phyloP scores from a whole-genome alignment of 2,797 vertebrate species.

The Bradypus variegatus region DNA sequence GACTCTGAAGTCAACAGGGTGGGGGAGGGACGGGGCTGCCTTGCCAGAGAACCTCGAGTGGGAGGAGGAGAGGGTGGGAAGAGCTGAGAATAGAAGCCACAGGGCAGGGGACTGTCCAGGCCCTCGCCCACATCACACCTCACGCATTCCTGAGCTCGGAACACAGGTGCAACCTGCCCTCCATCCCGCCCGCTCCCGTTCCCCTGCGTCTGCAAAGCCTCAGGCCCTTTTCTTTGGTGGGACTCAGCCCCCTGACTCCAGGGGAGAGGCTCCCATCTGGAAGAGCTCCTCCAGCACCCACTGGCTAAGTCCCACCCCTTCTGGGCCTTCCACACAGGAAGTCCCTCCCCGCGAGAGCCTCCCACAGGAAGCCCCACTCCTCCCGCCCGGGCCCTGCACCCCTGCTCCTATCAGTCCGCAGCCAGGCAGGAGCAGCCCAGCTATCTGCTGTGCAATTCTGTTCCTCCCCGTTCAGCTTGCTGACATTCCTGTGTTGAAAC shows the following conservation, averaged over 20 bases:
- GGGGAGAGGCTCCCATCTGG: background rate
- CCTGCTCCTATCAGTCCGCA: background rate
- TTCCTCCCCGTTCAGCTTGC: slow-evolving; percentile 37
- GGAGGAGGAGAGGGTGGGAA: slow-evolving; percentile 30
- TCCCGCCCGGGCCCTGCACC: slow-evolving; percentile 11
- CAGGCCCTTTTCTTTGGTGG: background rate
- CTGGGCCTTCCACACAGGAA: slow-evolving; percentile 42
- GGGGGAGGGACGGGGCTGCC: background rate
- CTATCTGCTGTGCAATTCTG: background rate
- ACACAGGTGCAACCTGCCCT: background rate
- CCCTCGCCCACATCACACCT: slow-evolving; percentile 47
- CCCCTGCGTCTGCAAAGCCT: background rate
- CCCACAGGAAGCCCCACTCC: slow-evolving; percentile 49
- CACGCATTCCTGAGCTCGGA: slow-evolving; percentile 34
- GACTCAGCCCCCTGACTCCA: background rate
- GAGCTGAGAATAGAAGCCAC: slow-evolving; percentile 43
- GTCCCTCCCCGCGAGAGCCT: slow-evolving; percentile 36
- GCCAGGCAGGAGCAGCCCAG: slow-evolving; percentile 5
- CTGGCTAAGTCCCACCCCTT: background rate
- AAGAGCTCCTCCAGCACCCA: background rate
- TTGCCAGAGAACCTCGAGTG: slow-evolving; percentile 50
- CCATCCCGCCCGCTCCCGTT: background rate
- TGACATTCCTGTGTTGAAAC: slow-evolving; percentile 40
- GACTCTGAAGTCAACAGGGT: slow-evolving; percentile 7
- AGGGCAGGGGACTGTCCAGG: slow-evolving; percentile 48